Base-by-base conservation (phyloP, 2,888 invertebrate species). In the Macrosoma leucophasiata region DNA sequence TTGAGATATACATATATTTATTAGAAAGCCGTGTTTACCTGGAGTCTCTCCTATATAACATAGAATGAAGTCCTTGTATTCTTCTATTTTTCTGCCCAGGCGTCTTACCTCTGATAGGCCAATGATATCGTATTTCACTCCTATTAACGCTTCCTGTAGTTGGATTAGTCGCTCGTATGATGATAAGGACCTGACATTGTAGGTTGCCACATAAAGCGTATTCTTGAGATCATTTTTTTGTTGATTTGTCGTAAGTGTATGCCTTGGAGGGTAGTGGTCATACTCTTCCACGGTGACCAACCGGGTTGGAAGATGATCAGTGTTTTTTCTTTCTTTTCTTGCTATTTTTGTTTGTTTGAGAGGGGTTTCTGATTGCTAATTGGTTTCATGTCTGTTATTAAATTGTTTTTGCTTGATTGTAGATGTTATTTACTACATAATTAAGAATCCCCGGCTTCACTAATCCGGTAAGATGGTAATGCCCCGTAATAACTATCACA, bases 101-200 rank as follows among this genome's bases (percentile, higher is more conserved):
- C 20, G 13, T 28, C 24, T 40, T 4, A 28, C n/a, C 33, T 41
- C 41, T 9, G 33, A 31, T n/a, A 41, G 23, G 13, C 41, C 41
- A 4, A 37, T 25, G 1, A 41, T 17, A n/a, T 41, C 37, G 11
- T 29, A 41, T n/a, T 34, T 31, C 18, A 41, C 26, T 4, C 31
- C 13, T 29, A 31, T 21, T 15, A 34, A 3, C 6, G 32, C 32
- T 26, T 43, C 33, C 2, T 31, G 27, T n/a, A 52, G 15, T 38
- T 49, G 42, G 2, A 50, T 9, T 20, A 43, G 3, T 3, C 46
- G 40, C 17, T 37, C 43, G 11, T 39, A 28, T 33, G 51, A 22
- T n/a, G 41, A 48, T 3, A 51, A 21, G 0, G 50, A 36, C 29
- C 29, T 44, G 11, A 45, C 45, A 23, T 52, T 54, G 22, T 50